A percentile compares a stretch with the other conserved stretches of the same genome.
Conservation (phyloP, 1,140 invertebrate species). For the Planococcus citri region DNA sequence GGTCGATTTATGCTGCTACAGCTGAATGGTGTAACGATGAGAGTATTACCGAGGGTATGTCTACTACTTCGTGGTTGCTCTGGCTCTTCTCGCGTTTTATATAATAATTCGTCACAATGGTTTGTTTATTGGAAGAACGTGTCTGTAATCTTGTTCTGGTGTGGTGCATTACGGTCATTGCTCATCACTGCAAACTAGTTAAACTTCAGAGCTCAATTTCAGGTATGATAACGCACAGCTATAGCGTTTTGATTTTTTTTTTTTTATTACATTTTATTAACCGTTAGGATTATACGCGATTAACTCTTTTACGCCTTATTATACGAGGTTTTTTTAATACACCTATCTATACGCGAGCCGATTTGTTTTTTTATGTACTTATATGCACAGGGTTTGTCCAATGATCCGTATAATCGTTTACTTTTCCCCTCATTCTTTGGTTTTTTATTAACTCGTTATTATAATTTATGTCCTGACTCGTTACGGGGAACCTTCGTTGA, state of each 20-base stretch:
- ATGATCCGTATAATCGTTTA: too few species aligned
- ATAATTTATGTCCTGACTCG: too few species aligned
- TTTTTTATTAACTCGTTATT: too few species aligned
- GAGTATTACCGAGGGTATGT: conserved; percentile 9
- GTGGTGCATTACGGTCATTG: conserved; percentile 10
- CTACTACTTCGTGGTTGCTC: not conserved
- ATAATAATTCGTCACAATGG: conserved; percentile 21
- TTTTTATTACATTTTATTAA: too few species aligned
- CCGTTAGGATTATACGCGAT: conserved; percentile 9
- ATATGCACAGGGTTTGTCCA: too few species aligned
- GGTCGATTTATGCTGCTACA: not conserved
- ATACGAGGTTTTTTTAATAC: too few species aligned
- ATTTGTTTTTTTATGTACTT: too few species aligned
- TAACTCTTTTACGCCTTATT: too few species aligned
- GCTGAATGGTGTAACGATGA: not conserved
- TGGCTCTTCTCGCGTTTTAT: not conserved
- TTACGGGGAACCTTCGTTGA: too few species aligned
- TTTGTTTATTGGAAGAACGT: not conserved
- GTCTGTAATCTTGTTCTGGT: conserved; percentile 14
- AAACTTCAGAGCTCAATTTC: conserved; percentile 6
- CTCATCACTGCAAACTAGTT: not conserved
- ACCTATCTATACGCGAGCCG: too few species aligned
- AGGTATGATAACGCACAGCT: conserved; percentile 3
- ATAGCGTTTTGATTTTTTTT: too few species aligned
- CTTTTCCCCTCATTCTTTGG: too few species aligned